Evolutionary conservation across 1,140 invertebrate species (phyloP).

Genomic region (Zophobas atratus): DNA sequence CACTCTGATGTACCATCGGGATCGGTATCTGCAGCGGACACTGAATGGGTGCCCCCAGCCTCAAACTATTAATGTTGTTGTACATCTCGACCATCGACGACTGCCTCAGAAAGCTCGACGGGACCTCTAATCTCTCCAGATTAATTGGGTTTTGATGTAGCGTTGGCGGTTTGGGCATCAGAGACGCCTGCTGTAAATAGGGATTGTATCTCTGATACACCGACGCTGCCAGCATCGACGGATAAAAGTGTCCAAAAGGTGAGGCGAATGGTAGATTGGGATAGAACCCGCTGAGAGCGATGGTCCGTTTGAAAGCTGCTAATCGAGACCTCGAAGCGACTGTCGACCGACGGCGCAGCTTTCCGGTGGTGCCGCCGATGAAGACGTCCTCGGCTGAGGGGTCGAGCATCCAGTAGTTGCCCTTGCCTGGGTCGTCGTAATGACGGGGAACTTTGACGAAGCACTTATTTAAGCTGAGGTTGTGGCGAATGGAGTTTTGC

Average conservation of each 20-base stretch:
- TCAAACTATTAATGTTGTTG: conserved; percentile 50
- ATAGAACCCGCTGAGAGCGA: conserved; percentile 70
- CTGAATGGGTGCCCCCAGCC: conserved; percentile 57
- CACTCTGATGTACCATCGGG: conserved; percentile 47
- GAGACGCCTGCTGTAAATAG: conserved; percentile 57
- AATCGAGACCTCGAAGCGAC: conserved; percentile 87
- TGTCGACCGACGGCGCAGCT: conserved; percentile 89
- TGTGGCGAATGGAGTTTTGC: conserved; percentile 99
- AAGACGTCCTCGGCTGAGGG: conserved; percentile 97
- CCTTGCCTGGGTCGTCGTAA: conserved; percentile 95
- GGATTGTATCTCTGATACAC: conserved; percentile 64
- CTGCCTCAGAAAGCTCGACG: conserved; percentile 53
- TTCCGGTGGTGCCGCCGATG: conserved; percentile 97
- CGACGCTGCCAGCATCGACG: conserved; percentile 60
- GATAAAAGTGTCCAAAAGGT: conserved; percentile 53
- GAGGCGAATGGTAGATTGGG: conserved; percentile 69
- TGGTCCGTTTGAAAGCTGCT: conserved; percentile 88
- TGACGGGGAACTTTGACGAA: conserved; percentile 97
- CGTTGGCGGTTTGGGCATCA: conserved; percentile 57
- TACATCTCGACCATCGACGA: conserved; percentile 62
- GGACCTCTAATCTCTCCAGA: conserved; percentile 54
- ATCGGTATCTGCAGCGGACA: conserved; percentile 60
- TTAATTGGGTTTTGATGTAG: conserved; percentile 47
- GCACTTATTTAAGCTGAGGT: conserved; percentile 97
- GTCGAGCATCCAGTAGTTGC: conserved; percentile 98